Evolutionary conservation across 2,797 vertebrate genomes (phyloP).

Genomic region (Danio kyathit): DNA sequence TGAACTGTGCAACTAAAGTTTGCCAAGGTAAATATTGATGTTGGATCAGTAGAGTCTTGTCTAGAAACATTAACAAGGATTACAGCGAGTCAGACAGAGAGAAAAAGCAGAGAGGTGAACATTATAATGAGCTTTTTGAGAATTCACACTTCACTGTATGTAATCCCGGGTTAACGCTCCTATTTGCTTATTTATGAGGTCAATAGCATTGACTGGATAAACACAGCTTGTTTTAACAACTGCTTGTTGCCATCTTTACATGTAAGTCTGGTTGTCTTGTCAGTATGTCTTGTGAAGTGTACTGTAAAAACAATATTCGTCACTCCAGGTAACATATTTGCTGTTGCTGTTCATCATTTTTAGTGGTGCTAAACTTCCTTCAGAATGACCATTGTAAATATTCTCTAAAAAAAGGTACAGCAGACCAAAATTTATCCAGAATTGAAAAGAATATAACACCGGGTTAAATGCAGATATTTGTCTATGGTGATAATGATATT

Average conservation of each 20-base stretch:
- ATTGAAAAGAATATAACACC: background rate
- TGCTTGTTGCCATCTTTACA: background rate
- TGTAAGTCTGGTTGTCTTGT: background rate
- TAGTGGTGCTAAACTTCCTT: background rate
- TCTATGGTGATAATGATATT: too few species aligned
- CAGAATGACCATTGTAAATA: background rate
- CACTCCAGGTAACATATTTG: background rate
- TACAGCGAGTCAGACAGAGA: background rate
- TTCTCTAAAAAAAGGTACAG: background rate
- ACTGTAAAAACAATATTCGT: background rate
- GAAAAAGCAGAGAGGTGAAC: background rate
- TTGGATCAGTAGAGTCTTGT: too few species aligned
- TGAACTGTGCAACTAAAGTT: too few species aligned
- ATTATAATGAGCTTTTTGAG: background rate
- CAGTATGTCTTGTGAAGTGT: background rate
- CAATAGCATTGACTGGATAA: background rate
- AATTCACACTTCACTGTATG: background rate
- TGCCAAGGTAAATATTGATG: too few species aligned
- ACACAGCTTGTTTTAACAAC: background rate
- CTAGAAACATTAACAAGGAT: too few species aligned
- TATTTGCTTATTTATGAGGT: background rate
- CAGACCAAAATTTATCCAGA: background rate
- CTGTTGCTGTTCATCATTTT: background rate
- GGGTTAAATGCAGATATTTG: background rate
- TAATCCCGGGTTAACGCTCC: background rate